Percentiles rank a stretch among this genome's conserved stretches.
phyloP scores from a whole-genome alignment of 2,113 vertebrate genomes.

The Calidris pygmaea region DNA sequence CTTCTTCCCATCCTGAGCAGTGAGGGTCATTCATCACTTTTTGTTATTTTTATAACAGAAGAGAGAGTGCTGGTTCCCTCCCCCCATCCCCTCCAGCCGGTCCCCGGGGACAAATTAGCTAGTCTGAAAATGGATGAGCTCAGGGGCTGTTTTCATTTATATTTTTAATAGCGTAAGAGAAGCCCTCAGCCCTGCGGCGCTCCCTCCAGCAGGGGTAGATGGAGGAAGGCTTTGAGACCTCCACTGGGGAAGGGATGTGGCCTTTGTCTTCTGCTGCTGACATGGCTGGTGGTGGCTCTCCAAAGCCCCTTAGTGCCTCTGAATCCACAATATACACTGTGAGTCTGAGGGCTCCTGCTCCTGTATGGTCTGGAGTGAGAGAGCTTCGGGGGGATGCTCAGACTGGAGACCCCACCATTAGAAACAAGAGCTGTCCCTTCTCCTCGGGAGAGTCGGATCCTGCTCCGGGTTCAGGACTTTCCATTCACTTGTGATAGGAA shows the following conservation, averaged over 20 bases:
- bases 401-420: neutral
- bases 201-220: neutral
- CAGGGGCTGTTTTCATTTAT: neutral
- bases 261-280: neutral
- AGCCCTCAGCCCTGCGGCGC: neutral
- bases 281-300: neutral
- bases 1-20: slow-evolving; percentile 59
- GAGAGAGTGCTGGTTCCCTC: neutral
- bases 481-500: fast-evolving
- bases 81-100: neutral
- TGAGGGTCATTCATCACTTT: slow-evolving; percentile 73
- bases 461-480: neutral
- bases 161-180: neutral
- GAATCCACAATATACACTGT: fast-evolving
- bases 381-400: neutral
- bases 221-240: neutral
- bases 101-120: neutral
- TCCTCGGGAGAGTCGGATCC: neutral
- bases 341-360: neutral
- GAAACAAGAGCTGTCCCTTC: neutral
- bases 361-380: fast-evolving
- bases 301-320: fast-evolving
- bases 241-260: fast-evolving
- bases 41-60: slow-evolving; percentile 68
- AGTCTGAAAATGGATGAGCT: neutral